phyloP scores from a whole-genome alignment of 2,113 vertebrate genomes.

The Bos javanicus region DNA sequence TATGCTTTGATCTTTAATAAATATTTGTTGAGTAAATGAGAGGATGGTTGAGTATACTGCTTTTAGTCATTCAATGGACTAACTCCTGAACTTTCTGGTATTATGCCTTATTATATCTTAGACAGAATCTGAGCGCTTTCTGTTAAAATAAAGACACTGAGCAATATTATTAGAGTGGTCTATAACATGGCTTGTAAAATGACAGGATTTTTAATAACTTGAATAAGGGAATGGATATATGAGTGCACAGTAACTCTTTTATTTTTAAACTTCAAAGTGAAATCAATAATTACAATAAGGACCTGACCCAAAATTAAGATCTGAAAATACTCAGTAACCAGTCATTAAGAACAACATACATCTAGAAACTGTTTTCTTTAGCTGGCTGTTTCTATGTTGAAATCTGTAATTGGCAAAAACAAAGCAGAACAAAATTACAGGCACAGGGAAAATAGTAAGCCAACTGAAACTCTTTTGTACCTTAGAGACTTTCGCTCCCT shows the following conservation, averaged over 20 bases:
- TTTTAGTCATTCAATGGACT: background rate
- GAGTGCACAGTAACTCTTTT: background rate
- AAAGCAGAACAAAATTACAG: conserved; percentile 57
- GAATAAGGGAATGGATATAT: background rate
- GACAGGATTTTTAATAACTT: background rate
- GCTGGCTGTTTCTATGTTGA: conserved; percentile 42
- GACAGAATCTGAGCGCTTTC: background rate
- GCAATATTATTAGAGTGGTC: background rate
- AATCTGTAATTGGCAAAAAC: conserved; percentile 59
- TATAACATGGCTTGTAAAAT: conserved; percentile 1
- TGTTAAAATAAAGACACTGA: background rate
- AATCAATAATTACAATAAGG: conserved; percentile 60
- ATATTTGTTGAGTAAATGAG: background rate
- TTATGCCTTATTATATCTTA: background rate
- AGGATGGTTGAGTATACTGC: background rate
- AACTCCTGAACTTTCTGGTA: background rate
- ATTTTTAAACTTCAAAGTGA: conserved; percentile 33
- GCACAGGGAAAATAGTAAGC: background rate
- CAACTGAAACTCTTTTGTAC: background rate
- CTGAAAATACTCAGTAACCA: conserved; percentile 56
- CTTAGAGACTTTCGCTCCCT: background rate
- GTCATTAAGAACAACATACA: conserved; percentile 56
- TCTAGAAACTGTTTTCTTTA: conserved; percentile 49
- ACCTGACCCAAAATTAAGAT: conserved; percentile 56
- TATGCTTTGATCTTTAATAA: background rate